These are phyloP conservation scores for Fregata magnificens DNA, from an alignment of 2,113 vertebrate genomes.

Conservation along the genomic window DNA sequence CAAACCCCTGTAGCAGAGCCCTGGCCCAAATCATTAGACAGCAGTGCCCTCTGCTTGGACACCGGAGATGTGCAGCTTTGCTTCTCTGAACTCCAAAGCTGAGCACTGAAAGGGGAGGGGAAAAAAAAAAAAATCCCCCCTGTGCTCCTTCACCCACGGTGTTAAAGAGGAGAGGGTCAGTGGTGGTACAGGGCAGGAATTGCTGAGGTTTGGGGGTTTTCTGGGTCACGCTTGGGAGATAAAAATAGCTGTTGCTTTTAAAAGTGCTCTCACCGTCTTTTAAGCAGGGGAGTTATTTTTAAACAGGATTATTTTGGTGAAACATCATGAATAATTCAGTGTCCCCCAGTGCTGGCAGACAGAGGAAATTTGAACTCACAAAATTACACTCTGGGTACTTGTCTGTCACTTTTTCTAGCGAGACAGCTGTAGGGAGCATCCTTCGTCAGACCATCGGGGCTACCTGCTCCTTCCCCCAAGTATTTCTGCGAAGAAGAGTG, in stretches of 20 bases:
- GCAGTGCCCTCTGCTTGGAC: conserved; percentile 59
- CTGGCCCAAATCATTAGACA: neutral
- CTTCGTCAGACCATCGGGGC: rapidly evolving
- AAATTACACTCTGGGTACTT: too few relatives aligned
- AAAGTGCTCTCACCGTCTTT: rapidly evolving
- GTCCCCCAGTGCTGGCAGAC: neutral
- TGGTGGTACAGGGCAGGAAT: rapidly evolving
- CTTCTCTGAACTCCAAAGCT: rapidly evolving
- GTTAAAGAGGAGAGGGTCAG: neutral
- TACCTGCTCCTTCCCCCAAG: neutral
- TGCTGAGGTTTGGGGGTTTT: neutral
- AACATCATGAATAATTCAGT: neutral
- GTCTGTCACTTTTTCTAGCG: neutral
- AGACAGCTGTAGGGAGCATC: neutral
- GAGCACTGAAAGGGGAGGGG: rapidly evolving
- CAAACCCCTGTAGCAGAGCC: rapidly evolving
- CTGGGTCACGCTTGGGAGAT: rapidly evolving
- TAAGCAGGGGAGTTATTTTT: neutral
- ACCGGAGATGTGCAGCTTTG: neutral
- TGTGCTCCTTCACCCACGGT: rapidly evolving
- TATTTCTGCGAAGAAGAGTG: rapidly evolving
- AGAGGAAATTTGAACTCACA: neutral
- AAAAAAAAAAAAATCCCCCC: rapidly evolving
- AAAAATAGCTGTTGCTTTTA: neutral
- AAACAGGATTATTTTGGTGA: neutral